Conservation (phyloP, 2,113 vertebrate species). For the Tursiops truncatus region DNA sequence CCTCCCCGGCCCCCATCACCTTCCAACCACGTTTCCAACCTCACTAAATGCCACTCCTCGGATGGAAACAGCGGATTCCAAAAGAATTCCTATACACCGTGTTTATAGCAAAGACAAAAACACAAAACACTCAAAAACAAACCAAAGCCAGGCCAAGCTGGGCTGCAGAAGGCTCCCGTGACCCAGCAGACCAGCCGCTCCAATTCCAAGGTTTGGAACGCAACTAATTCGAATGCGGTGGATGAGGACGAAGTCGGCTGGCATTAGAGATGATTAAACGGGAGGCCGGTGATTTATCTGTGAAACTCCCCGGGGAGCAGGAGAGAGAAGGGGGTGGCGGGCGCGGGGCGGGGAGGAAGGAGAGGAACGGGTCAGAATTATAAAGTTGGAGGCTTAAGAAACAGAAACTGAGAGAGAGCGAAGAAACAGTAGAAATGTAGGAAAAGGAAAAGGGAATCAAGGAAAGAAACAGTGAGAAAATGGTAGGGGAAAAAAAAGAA, state of each 20-base stretch:
- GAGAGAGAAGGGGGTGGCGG: accelerated
- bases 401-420: neutral
- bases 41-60: neutral
- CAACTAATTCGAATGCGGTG: neutral
- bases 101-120: neutral
- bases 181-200: too few relatives aligned
- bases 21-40: neutral
- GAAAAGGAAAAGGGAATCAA: neutral
- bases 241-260: neutral
- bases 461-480: neutral
- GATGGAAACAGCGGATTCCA: neutral
- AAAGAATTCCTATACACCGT: neutral
- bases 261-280: neutral
- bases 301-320: neutral
- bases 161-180: neutral
- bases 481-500: accelerated
- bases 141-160: neutral
- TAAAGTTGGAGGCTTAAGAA: neutral
- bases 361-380: neutral
- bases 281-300: neutral
- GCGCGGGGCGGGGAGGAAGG: neutral
- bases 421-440: neutral
- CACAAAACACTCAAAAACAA: too few relatives aligned
- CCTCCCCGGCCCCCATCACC: neutral
- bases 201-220: neutral